A percentile compares a stretch with the other conserved stretches of the same genome.
Conservation (phyloP, 2,888 invertebrate genomes). For the Stratiomys singularior region DNA sequence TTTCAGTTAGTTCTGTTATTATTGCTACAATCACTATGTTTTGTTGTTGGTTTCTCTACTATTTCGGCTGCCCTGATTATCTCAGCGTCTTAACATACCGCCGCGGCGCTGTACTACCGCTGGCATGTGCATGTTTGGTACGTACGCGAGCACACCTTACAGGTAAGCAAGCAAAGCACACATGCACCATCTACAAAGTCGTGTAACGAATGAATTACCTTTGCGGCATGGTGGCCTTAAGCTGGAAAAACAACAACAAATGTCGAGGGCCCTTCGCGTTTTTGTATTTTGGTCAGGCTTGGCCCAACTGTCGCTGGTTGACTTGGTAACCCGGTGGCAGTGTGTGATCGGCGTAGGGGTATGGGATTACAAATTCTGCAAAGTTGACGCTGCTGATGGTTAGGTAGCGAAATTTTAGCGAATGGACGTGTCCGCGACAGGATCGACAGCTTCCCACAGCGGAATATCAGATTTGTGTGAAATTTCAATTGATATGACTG, state of each 20-base stretch:
- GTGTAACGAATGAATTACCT: background rate
- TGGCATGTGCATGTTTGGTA: background rate
- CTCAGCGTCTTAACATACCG: background rate
- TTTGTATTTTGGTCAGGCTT: background rate
- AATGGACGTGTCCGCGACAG: background rate
- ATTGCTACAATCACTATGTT: background rate
- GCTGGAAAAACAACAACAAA: background rate
- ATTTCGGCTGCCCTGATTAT: conserved; percentile 26
- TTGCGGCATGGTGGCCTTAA: background rate
- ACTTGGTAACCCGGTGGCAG: background rate
- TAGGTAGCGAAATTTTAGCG: background rate
- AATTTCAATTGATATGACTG: background rate
- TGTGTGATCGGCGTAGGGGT: background rate
- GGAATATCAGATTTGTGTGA: conserved; percentile 1
- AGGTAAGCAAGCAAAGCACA: background rate
- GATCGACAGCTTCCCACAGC: no score
- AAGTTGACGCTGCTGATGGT: background rate
- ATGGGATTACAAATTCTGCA: background rate
- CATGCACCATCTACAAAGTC: background rate
- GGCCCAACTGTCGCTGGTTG: background rate
- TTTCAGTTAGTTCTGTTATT: background rate
- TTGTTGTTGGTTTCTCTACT: background rate
- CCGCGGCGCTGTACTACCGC: background rate
- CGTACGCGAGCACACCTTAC: background rate
- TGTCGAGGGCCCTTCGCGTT: background rate